phyloP scores from a whole-genome alignment of 2,113 vertebrate species.

The Microcebus lehilahytsara region DNA sequence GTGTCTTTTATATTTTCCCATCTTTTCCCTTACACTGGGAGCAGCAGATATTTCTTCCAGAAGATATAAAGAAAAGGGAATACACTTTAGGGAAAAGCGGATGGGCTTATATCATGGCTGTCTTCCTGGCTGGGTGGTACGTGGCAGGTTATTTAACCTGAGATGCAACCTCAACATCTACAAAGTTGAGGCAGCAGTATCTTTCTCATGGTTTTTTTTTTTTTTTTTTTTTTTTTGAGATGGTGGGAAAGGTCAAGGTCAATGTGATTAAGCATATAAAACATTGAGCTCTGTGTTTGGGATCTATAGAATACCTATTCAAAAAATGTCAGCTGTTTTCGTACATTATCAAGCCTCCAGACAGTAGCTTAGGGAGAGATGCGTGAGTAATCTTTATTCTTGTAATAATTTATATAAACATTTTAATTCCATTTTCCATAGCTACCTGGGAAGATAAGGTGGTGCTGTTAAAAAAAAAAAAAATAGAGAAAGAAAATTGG shows the following conservation, averaged over 20 bases:
- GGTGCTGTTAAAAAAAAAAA: background rate
- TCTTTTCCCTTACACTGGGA: background rate
- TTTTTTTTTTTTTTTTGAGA: background rate
- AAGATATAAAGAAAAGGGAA: background rate
- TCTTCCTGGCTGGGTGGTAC: background rate
- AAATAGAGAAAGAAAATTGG: background rate
- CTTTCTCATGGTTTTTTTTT: background rate
- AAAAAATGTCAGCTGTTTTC: background rate
- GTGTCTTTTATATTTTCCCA: background rate
- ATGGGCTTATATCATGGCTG: rapidly evolving
- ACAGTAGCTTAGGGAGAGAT: background rate
- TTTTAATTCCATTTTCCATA: background rate
- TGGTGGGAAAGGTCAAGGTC: background rate
- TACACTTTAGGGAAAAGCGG: background rate
- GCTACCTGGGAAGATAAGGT: background rate
- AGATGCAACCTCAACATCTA: background rate
- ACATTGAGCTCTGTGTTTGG: background rate
- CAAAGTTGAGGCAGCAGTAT: background rate
- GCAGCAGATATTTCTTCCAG: background rate
- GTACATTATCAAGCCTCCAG: background rate
- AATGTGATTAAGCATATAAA: background rate
- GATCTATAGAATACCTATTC: background rate
- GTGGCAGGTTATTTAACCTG: background rate
- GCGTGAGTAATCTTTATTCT: background rate
- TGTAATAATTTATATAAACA: background rate